Evolutionary conservation across 2,888 invertebrate species (phyloP), one percentile per base, ranked within the genome.

Genomic region (Dusona sp.): DNA sequence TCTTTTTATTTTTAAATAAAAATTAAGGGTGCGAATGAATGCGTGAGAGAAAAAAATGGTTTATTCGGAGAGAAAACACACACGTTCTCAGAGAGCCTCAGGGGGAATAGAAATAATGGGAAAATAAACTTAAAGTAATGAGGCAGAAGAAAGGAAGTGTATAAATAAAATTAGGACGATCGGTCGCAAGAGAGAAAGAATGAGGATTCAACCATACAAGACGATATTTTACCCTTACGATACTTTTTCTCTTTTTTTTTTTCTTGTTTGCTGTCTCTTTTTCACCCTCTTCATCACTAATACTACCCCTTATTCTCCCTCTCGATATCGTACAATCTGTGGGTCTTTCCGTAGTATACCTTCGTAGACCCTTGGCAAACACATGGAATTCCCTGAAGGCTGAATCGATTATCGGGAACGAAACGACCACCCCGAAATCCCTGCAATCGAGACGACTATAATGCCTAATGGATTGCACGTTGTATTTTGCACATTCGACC

Each of bases 111-210:
- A 61, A 65, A 83, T 83, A 83, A 85, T 80, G 81, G 61, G 80
- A 79, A 84, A 75, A 85, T 82, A 79, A 83, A 88, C 79, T 88
- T 79, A 81, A 79, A 86, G 83, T 84, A 83, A 86, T 86, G 84
- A 83, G 77, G 79, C 72, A 73, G 72, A 84, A 88, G 70, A 83
- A 72, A 61, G 72, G 29, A 83, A 83, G 81, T 86, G 83, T 88
- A 72, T 72, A 84, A 85, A 88, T 85, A 85, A 83, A 82, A 82
- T 86, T 88, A 85, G 83, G 84, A 81, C 67, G 29, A 68, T 73
- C 79, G 72, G 67, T 68, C 22, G 36, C 8, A 22, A 36, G 22
- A 42, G 57, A 29, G 33, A 45, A n/a, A 29, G 38, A 19, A 45
- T 16, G 25, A 42, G 57, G 42, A 11, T 36, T 79, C 45, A 67